Conservation (phyloP, 2,888 invertebrate species). For the Chirona hameri region DNA sequence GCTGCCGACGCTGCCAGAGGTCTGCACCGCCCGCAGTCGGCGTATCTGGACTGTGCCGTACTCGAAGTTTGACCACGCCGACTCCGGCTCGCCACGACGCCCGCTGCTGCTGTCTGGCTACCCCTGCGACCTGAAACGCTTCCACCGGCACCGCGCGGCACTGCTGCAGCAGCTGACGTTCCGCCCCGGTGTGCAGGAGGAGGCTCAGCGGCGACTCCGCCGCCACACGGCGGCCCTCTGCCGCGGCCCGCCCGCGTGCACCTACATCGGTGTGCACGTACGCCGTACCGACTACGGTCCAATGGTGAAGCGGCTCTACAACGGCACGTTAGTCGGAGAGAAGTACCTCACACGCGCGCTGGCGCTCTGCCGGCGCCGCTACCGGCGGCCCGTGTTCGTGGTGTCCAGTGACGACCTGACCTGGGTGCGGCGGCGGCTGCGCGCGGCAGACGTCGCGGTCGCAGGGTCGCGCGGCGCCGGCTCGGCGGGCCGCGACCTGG, state of each 20-base stretch:
- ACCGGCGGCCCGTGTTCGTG: conserved; percentile 36
- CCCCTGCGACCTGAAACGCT: not conserved
- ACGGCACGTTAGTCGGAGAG: conserved; percentile 28
- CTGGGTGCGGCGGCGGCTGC: conserved; percentile 32
- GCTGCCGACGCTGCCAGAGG: not conserved
- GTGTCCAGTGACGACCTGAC: conserved; percentile 38
- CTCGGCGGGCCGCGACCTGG: conserved; percentile 36
- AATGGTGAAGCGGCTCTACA: conserved; percentile 30
- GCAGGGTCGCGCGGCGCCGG: conserved; percentile 28
- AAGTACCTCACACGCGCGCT: conserved; percentile 36
- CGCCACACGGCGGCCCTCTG: not conserved
- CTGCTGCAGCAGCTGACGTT: conserved; percentile 32
- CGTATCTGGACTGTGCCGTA: conserved; percentile 1
- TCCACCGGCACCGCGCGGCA: conserved; percentile 34
- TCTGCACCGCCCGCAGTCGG: not conserved
- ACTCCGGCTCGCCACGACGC: not conserved
- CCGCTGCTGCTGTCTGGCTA: not conserved
- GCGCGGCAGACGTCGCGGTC: conserved; percentile 25
- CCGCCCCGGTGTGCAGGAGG: not conserved
- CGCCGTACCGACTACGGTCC: conserved; percentile 37
- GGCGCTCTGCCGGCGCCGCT: conserved; percentile 35
- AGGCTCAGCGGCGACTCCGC: conserved; percentile 1
- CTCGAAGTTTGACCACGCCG: conserved; percentile 23
- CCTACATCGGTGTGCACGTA: conserved; percentile 39
- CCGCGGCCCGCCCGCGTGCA: not conserved